These are phyloP conservation scores for Trematocara zebra DNA, from an alignment of 2,113 vertebrate species.

Conservation along the genomic window DNA sequence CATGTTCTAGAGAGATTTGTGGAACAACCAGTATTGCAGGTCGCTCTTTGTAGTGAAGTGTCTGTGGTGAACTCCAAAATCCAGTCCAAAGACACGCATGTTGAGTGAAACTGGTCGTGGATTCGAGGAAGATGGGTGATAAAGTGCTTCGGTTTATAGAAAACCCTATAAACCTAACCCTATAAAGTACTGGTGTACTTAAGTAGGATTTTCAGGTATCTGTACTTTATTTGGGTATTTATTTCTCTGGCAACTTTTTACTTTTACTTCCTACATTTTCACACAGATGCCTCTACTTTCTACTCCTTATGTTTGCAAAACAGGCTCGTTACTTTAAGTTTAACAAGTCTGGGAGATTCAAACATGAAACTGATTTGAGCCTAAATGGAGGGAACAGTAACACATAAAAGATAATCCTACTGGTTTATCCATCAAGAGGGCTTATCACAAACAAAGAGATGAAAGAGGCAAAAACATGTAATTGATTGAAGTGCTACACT, in stretches of 20 bases:
- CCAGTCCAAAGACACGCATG: not conserved
- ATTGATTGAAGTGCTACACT: not conserved
- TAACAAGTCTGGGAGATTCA: fast-evolving
- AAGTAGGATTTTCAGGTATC: not conserved
- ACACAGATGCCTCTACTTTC: not conserved
- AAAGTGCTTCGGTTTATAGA: fast-evolving
- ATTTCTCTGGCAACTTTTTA: not conserved
- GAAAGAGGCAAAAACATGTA: not conserved
- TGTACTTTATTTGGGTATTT: not conserved
- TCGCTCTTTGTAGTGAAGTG: not conserved
- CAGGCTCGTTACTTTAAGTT: fast-evolving
- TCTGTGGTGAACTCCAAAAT: not conserved
- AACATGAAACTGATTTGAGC: not conserved
- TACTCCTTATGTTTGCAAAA: not conserved
- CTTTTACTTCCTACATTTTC: not conserved
- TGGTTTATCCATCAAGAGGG: not conserved
- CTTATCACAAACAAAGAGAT: not conserved
- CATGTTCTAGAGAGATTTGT: not conserved
- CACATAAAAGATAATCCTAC: not conserved
- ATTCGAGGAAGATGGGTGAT: not conserved
- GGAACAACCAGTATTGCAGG: not conserved
- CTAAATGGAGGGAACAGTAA: not conserved
- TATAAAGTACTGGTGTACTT: not conserved
- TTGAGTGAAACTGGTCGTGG: not conserved
- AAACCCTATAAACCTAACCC: not conserved